phyloP scores from a whole-genome alignment of 2,888 invertebrate genomes.

The Meloe dianella region DNA sequence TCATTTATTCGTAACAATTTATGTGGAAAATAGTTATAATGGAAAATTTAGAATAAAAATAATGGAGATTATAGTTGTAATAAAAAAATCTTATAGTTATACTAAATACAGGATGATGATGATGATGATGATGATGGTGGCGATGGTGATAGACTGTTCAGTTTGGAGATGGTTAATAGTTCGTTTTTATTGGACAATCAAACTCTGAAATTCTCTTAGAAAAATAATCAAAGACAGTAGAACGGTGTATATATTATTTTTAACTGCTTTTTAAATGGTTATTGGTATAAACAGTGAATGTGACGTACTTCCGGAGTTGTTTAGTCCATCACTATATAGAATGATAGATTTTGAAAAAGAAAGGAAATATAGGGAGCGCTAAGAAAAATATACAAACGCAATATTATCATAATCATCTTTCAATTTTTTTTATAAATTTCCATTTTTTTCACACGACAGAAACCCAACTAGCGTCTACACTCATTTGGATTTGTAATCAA shows the following conservation, averaged over 20 bases:
- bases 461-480: not conserved
- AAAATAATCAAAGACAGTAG: constrained; percentile 53
- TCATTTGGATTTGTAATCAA: constrained; percentile 29
- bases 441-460: not conserved
- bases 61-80: not conserved
- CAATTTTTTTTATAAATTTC: not conserved
- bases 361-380: constrained; percentile 42
- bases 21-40: constrained; percentile 16
- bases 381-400: constrained; percentile 45
- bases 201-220: constrained; percentile 53
- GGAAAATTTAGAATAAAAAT: not conserved
- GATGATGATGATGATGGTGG: too few relatives aligned
- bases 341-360: constrained; percentile 21
- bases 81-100: not conserved
- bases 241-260: constrained; percentile 51
- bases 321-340: constrained; percentile 42
- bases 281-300: constrained; percentile 51
- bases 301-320: constrained; percentile 53
- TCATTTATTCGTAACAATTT: constrained; percentile 22
- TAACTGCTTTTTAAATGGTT: constrained; percentile 56
- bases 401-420: constrained; percentile 22
- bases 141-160: not conserved
- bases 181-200: constrained; percentile 55
- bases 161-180: constrained; percentile 42
- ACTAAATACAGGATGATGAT: constrained; percentile 1